These are phyloP conservation scores for Panopea generosa DNA, from an alignment of 2,888 invertebrate species.

Conservation along the genomic window DNA sequence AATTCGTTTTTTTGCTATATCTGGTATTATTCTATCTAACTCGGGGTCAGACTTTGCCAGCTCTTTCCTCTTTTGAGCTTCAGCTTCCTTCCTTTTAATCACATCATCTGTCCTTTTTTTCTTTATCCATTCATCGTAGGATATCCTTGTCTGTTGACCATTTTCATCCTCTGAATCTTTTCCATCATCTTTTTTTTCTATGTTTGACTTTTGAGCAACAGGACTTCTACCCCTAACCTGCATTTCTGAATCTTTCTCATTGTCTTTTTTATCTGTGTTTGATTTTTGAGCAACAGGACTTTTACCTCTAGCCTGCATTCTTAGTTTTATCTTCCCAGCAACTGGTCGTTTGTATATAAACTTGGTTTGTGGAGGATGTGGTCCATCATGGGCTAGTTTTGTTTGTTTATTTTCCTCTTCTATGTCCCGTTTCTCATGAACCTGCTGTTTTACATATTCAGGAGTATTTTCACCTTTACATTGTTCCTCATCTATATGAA, in stretches of 20 bases:
- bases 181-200: slow-evolving; percentile 19
- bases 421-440: slow-evolving; percentile 37
- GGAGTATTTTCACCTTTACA: slow-evolving; percentile 40
- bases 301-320: slow-evolving; percentile 64
- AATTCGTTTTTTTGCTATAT: slow-evolving; percentile 72
- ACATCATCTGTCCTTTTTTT: slow-evolving; percentile 72
- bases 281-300: slow-evolving; percentile 60
- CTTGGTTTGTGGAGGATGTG: slow-evolving; percentile 72
- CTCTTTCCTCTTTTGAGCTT: slow-evolving; percentile 67
- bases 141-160: slow-evolving; percentile 68
- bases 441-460: slow-evolving; percentile 45
- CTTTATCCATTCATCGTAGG: slow-evolving; percentile 78
- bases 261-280: slow-evolving; percentile 39
- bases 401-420: slow-evolving; percentile 57
- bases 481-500: slow-evolving; percentile 30
- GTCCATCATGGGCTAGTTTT: slow-evolving; percentile 35
- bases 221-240: slow-evolving; percentile 63
- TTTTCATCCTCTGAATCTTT: slow-evolving; percentile 1
- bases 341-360: slow-evolving; percentile 80
- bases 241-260: slow-evolving; percentile 34
- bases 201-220: slow-evolving; percentile 55
- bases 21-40: slow-evolving; percentile 73
- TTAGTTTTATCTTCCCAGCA: slow-evolving; percentile 74
- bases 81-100: slow-evolving; percentile 62
- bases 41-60: slow-evolving; percentile 79